Conservation (phyloP, 2,888 invertebrate genomes). For the Microplitis deprimator region DNA sequence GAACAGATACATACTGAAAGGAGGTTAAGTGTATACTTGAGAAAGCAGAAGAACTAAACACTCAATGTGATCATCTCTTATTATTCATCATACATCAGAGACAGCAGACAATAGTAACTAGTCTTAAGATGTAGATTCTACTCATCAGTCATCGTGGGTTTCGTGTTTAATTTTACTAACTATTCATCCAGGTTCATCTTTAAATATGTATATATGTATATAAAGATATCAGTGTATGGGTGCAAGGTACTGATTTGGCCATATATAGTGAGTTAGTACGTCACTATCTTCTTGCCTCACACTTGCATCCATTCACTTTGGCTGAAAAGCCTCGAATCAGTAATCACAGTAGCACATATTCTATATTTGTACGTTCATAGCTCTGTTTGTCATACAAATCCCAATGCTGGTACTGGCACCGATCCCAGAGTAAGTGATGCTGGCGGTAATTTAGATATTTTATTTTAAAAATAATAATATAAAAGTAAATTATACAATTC, state of each 20-base stretch:
- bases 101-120: background rate
- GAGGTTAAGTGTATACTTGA: slow-evolving; percentile 45
- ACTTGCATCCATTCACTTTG: background rate
- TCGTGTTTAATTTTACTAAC: background rate
- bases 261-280: background rate
- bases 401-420: background rate
- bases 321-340: background rate
- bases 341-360: background rate
- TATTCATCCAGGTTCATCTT: background rate
- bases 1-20: slow-evolving; percentile 22
- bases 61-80: slow-evolving; percentile 42
- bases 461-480: background rate
- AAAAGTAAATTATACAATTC: too few species aligned
- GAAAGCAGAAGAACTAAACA: slow-evolving; percentile 42
- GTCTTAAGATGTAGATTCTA: slow-evolving; percentile 15
- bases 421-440: background rate
- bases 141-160: slow-evolving; percentile 1
- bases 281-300: background rate
- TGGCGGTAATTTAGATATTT: background rate
- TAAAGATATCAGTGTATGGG: background rate
- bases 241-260: background rate
- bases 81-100: slow-evolving; percentile 3
- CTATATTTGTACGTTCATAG: background rate
- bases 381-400: background rate
- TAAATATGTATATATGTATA: background rate